Evolutionary conservation across 2,113 vertebrate species (phyloP).

Genomic region (Scomber scombrus): DNA sequence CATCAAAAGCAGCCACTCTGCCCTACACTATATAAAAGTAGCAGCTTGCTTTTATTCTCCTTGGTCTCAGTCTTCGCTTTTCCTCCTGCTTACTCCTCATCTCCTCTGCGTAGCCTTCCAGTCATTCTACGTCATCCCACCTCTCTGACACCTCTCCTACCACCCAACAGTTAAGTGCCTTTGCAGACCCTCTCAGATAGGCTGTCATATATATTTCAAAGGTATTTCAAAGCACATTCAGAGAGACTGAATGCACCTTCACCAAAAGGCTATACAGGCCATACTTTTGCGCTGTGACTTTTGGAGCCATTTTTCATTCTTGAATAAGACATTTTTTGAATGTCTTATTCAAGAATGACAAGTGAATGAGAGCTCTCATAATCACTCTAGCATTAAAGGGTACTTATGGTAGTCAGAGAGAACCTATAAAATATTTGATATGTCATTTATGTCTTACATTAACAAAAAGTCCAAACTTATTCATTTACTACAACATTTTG

Average conservation of each 20-base stretch:
- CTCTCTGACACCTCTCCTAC: slow-evolving; percentile 57
- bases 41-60: slow-evolving; percentile 59
- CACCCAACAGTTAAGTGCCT: slow-evolving; percentile 65
- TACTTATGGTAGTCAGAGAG: slow-evolving; percentile 22
- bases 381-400: not conserved
- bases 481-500: slow-evolving; percentile 3
- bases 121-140: slow-evolving; percentile 43
- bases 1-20: slow-evolving; percentile 58
- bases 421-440: slow-evolving; percentile 6
- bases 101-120: slow-evolving; percentile 36
- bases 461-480: not conserved
- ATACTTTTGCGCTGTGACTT: slow-evolving; percentile 14
- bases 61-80: slow-evolving; percentile 24
- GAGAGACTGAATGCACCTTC: slow-evolving; percentile 48
- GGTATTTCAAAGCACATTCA: slow-evolving; percentile 65
- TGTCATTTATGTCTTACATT: slow-evolving; percentile 1
- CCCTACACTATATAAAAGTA: slow-evolving; percentile 52
- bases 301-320: slow-evolving; percentile 42
- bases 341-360: slow-evolving; percentile 8
- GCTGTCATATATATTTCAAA: slow-evolving; percentile 75
- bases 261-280: slow-evolving; percentile 23
- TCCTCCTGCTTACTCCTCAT: slow-evolving; percentile 23
- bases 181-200: slow-evolving; percentile 57
- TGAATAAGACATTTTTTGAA: slow-evolving; percentile 40
- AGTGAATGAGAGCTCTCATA: not conserved